A percentile compares a stretch with the other conserved stretches of the same genome.
These are phyloP conservation scores for Sphinx pinastri DNA, from an alignment of 2,888 invertebrate species.

Conservation along the genomic window DNA sequence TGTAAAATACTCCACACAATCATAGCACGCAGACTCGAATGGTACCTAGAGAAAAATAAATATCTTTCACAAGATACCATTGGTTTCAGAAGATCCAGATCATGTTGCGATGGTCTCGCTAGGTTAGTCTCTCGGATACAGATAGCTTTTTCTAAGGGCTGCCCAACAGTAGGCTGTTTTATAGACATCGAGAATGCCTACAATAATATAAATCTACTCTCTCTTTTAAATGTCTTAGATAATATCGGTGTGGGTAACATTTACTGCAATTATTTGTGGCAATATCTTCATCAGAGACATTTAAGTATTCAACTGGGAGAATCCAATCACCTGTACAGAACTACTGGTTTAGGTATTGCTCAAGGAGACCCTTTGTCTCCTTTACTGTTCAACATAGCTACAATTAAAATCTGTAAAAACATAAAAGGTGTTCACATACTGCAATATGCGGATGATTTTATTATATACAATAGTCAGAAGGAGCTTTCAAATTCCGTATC, in stretches of 20 bases:
- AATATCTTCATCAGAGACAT: slow-evolving; percentile 1
- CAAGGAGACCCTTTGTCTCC: slow-evolving; percentile 1
- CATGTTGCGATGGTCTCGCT: not conserved
- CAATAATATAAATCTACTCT: not conserved
- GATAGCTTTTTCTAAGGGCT: not conserved
- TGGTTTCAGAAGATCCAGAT: slow-evolving; percentile 2
- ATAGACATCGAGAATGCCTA: not conserved
- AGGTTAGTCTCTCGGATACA: not conserved
- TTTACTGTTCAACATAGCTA: not conserved
- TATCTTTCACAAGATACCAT: not conserved
- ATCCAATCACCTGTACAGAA: not conserved
- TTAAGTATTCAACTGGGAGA: not conserved
- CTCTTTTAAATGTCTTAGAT: not conserved
- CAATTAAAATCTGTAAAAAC: not conserved
- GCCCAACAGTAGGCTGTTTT: not conserved
- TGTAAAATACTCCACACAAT: slow-evolving; percentile 8
- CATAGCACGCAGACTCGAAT: not conserved
- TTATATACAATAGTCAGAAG: not conserved
- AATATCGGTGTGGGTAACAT: not conserved
- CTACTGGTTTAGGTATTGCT: not conserved
- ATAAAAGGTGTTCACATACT: not conserved
- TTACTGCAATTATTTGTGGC: not conserved
- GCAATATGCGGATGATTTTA: slow-evolving; percentile 9
- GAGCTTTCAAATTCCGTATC: not conserved
- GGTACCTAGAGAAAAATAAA: not conserved